These are phyloP conservation scores for Ateles fusciceps DNA, from an alignment of 2,797 vertebrate genomes.

Conservation along the genomic window DNA sequence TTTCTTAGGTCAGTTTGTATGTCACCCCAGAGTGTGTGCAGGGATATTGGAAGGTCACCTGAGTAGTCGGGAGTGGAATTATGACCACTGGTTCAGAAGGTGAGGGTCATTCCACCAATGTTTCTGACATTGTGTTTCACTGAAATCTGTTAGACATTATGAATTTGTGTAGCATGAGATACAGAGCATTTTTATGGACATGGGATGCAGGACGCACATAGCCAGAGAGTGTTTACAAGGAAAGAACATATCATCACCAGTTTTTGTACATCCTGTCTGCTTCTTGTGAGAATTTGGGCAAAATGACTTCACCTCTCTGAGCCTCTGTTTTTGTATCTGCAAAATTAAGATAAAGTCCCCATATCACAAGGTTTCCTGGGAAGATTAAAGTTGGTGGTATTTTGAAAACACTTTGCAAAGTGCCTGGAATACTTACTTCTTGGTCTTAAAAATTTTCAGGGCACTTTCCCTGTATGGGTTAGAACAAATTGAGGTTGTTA, in stretches of 20 bases:
- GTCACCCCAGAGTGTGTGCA: neutral
- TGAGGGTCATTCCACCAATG: fast-evolving
- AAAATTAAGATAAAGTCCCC: neutral
- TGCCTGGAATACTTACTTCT: neutral
- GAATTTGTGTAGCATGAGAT: neutral
- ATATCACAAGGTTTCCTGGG: neutral
- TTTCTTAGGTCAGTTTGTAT: neutral
- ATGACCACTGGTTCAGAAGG: neutral
- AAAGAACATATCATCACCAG: neutral
- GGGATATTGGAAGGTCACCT: neutral
- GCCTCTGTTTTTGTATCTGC: neutral
- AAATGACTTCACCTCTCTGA: neutral
- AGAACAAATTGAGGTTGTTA: neutral
- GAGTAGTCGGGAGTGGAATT: neutral
- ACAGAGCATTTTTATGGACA: neutral
- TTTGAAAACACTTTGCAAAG: neutral
- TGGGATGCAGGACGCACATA: neutral
- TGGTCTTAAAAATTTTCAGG: neutral
- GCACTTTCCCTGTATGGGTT: neutral
- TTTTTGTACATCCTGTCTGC: neutral
- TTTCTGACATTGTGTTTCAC: neutral
- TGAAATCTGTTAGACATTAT: fast-evolving
- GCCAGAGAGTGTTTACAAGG: no score
- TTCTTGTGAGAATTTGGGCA: neutral
- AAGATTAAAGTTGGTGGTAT: neutral